Evolutionary conservation across 2,888 invertebrate species (phyloP).

Genomic region (Drosophila lacicola): DNA sequence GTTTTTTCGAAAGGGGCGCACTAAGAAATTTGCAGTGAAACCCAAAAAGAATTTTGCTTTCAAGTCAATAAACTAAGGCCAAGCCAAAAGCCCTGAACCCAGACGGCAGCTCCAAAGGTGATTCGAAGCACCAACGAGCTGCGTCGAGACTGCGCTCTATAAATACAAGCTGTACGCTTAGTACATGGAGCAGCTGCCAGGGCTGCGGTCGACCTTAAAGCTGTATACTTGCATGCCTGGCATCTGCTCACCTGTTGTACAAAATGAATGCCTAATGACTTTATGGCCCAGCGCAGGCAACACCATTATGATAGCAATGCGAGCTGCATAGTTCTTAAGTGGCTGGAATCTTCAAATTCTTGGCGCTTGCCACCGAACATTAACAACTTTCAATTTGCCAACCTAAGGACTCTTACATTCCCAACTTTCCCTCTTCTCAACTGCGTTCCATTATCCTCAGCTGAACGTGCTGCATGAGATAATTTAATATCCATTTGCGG

Average conservation of each 20-base stretch:
- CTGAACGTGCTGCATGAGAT: background rate
- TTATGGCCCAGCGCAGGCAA: slow-evolving; percentile 2
- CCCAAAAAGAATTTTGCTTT: slow-evolving; percentile 31
- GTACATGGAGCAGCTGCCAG: slow-evolving; percentile 1
- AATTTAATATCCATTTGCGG: slow-evolving; percentile 26
- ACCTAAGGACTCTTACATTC: too few species aligned
- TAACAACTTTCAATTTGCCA: background rate
- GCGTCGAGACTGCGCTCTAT: slow-evolving; percentile 5
- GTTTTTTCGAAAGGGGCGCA: slow-evolving; percentile 24
- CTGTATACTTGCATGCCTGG: background rate
- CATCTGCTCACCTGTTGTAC: slow-evolving; percentile 10
- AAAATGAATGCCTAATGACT: slow-evolving; percentile 16
- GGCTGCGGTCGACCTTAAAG: background rate
- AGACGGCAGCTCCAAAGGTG: background rate
- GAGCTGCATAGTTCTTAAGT: slow-evolving; percentile 13
- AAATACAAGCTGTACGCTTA: background rate
- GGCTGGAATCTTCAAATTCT: slow-evolving; percentile 1
- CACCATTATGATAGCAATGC: background rate
- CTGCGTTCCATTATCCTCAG: slow-evolving; percentile 15
- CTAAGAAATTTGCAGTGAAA: slow-evolving; percentile 33
- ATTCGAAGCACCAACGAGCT: slow-evolving; percentile 4
- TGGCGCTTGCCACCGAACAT: background rate
- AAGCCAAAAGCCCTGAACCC: slow-evolving; percentile 9
- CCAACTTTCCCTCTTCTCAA: background rate
- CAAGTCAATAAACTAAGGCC: slow-evolving; percentile 59